phyloP scores from a whole-genome alignment of 2,797 vertebrate species.

The Xiphorhynchus erythropygius region DNA sequence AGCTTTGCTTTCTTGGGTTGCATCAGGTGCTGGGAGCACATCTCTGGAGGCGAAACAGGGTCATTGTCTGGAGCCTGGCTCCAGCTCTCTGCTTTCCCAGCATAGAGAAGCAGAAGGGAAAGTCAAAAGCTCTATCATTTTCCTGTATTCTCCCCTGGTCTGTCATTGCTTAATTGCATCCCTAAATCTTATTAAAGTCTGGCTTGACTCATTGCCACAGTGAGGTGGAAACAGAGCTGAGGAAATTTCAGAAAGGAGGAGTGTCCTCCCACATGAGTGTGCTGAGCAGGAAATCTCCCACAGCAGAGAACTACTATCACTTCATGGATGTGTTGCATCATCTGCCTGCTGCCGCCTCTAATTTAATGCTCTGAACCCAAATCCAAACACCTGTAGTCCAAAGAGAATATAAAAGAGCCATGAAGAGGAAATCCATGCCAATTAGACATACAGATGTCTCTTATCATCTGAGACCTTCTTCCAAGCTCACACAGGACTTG shows the following conservation, averaged over 20 bases:
- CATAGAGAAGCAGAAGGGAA: background rate
- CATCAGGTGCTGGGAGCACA: background rate
- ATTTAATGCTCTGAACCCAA: slow-evolving; percentile 25
- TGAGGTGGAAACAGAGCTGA: background rate
- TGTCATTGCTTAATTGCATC: slow-evolving; percentile 54
- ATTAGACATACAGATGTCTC: slow-evolving; percentile 24
- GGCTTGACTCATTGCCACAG: background rate
- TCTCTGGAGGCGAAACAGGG: background rate
- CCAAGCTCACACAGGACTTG: background rate
- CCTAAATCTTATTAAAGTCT: slow-evolving; percentile 29
- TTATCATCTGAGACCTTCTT: background rate
- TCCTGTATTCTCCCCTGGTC: background rate
- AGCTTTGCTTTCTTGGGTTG: background rate
- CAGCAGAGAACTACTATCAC: background rate
- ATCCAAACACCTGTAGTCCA: slow-evolving; percentile 33
- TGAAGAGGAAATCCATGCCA: background rate
- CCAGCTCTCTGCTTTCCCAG: background rate
- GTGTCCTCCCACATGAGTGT: background rate
- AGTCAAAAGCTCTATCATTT: slow-evolving; percentile 43
- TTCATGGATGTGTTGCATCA: slow-evolving; percentile 19
- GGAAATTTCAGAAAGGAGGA: background rate
- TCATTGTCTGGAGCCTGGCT: background rate
- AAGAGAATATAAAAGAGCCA: background rate
- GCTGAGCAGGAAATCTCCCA: slow-evolving; percentile 11
- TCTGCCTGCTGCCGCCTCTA: slow-evolving; percentile 13